phyloP scores from a whole-genome alignment of 2,888 invertebrate species.

The Thysanoteuthis rhombus region DNA sequence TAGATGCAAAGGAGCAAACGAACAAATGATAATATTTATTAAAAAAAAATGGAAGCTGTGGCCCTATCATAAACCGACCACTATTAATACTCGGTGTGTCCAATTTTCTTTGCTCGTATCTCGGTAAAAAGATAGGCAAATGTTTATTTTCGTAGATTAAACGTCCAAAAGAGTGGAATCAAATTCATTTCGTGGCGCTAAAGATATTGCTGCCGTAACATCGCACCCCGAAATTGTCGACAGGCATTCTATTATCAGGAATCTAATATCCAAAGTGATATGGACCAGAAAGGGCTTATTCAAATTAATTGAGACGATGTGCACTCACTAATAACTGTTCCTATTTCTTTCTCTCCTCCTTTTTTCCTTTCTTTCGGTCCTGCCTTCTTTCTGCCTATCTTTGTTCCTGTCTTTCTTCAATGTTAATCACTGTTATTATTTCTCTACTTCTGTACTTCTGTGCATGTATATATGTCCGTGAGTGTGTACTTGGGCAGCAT shows the following conservation, averaged over 20 bases:
- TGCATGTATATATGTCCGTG: too few species aligned
- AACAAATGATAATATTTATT: neutral
- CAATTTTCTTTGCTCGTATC: neutral
- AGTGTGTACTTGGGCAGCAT: too few species aligned
- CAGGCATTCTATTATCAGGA: neutral
- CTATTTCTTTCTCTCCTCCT: neutral
- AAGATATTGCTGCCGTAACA: neutral
- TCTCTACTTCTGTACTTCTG: too few species aligned
- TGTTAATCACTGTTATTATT: too few species aligned
- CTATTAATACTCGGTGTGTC: neutral
- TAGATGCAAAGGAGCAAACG: neutral
- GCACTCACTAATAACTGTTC: neutral
- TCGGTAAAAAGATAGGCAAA: neutral
- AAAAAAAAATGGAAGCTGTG: neutral
- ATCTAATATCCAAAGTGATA: neutral
- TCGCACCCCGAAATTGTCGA: neutral
- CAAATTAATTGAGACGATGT: neutral
- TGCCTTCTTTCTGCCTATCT: too few species aligned
- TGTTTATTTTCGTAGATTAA: neutral
- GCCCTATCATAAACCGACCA: neutral
- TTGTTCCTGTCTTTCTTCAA: too few species aligned
- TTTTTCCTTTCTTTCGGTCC: too few species aligned
- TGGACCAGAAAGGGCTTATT: neutral
- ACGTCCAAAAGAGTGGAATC: neutral
- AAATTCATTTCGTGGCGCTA: neutral